A percentile compares a stretch with the other conserved stretches of the same genome.
Conservation (phyloP, 2,797 vertebrate genomes). For the Hemibagrus guttatus region DNA sequence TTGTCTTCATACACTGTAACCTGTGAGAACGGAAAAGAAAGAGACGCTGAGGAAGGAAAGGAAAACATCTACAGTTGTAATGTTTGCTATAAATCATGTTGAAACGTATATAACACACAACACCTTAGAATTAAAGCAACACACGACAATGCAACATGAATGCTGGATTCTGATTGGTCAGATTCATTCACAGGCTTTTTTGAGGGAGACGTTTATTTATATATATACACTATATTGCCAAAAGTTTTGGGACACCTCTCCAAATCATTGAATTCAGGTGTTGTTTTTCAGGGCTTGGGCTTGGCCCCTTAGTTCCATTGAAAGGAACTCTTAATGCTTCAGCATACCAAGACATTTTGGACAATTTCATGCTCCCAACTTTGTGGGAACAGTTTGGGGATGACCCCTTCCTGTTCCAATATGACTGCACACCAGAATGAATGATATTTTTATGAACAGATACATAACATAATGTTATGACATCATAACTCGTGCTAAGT, state of each 20-base stretch:
- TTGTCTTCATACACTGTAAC: neutral
- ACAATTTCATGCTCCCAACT: too few relatives aligned
- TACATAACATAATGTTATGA: neutral
- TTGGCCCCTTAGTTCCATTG: too few relatives aligned
- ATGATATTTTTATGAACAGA: neutral
- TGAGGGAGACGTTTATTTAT: neutral
- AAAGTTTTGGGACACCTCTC: too few relatives aligned
- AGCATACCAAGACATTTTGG: too few relatives aligned
- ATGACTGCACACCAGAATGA: too few relatives aligned
- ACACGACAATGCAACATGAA: neutral
- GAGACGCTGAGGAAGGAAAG: too few relatives aligned
- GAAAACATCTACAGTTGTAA: neutral
- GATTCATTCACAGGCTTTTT: neutral
- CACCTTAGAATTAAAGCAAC: neutral
- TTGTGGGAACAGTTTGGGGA: too few relatives aligned
- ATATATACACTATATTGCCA: too few relatives aligned
- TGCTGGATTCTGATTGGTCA: neutral
- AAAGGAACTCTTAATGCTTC: too few relatives aligned
- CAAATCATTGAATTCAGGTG: too few relatives aligned
- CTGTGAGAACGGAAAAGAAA: neutral
- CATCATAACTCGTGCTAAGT: neutral
- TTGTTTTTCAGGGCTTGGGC: too few relatives aligned
- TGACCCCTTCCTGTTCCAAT: too few relatives aligned
- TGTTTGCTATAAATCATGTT: neutral
- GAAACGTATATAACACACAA: neutral